Evolutionary conservation across 2,797 vertebrate genomes (phyloP).

Genomic region (Alectoris magna): DNA sequence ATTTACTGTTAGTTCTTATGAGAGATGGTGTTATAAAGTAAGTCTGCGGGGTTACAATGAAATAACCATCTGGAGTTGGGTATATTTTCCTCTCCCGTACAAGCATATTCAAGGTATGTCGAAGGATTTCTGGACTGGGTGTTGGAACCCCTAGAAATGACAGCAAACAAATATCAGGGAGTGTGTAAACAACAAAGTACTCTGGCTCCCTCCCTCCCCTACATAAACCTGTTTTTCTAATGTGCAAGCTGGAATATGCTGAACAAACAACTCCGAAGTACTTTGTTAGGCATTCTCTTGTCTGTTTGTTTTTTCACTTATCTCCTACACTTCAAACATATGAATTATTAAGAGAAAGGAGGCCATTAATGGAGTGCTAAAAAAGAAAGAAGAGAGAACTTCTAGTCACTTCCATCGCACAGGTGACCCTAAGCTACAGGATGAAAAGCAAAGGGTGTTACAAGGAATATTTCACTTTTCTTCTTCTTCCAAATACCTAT

Average conservation of each 20-base stretch:
- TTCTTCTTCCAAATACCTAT: slow-evolving; percentile 14
- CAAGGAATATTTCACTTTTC: background rate
- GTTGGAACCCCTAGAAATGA: slow-evolving; percentile 91
- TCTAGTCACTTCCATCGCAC: background rate
- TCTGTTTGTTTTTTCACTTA: slow-evolving; percentile 6
- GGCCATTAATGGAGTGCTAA: background rate
- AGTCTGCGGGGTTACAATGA: slow-evolving; percentile 98
- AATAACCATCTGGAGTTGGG: slow-evolving; percentile 96
- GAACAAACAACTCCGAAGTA: slow-evolving; percentile 33
- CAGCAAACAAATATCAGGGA: slow-evolving; percentile 53
- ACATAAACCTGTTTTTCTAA: background rate
- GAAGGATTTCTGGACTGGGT: slow-evolving; percentile 95
- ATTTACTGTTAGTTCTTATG: slow-evolving; percentile 98
- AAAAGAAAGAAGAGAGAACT: background rate
- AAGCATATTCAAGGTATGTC: slow-evolving; percentile 95
- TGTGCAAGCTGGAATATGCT: background rate
- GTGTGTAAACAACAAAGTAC: background rate
- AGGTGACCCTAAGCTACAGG: slow-evolving; percentile 24
- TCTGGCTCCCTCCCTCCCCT: background rate
- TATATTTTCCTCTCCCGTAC: slow-evolving; percentile 98
- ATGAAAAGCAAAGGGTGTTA: background rate
- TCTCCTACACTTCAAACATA: background rate
- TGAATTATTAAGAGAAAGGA: slow-evolving; percentile 54
- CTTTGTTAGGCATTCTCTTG: background rate
- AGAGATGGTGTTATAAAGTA: slow-evolving; percentile 99